Percentiles rank a stretch among this genome's conserved stretches.
phyloP scores from a whole-genome alignment of 2,888 invertebrate species.

The Chrysolina americana region DNA sequence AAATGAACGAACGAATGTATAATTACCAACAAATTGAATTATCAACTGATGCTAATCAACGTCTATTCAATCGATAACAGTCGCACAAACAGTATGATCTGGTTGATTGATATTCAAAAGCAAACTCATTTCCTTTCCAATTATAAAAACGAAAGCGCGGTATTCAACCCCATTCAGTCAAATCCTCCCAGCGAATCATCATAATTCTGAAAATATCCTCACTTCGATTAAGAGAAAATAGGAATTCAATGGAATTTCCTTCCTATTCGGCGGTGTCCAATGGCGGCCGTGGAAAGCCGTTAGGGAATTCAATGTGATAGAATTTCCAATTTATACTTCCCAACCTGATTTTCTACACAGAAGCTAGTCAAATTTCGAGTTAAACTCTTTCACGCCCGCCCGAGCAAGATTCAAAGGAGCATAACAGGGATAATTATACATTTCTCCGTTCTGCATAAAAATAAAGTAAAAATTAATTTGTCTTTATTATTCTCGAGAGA shows the following conservation, averaged over 20 bases:
- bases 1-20: no score
- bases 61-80: no score
- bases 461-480: slow-evolving; percentile 49
- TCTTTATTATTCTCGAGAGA: slow-evolving; percentile 44
- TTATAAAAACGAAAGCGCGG: not conserved
- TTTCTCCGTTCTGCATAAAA: slow-evolving; percentile 45
- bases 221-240: slow-evolving; percentile 4
- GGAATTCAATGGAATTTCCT: slow-evolving; percentile 10
- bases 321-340: slow-evolving; percentile 29
- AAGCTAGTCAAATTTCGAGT: slow-evolving; percentile 42
- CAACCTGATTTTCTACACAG: slow-evolving; percentile 27
- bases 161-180: not conserved
- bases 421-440: slow-evolving; percentile 50
- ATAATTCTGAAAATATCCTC: not conserved
- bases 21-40: no score
- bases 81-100: no score
- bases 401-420: slow-evolving; percentile 36
- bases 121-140: not conserved
- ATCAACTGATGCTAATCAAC: no score
- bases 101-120: not conserved
- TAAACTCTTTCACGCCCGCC: slow-evolving; percentile 37
- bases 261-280: slow-evolving; percentile 8
- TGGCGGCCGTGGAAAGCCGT: not conserved
- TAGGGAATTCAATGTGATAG: slow-evolving; percentile 18
- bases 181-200: not conserved